Evolutionary conservation across 2,888 invertebrate species (phyloP).

Genomic region (Sphaeridia pumilis): DNA sequence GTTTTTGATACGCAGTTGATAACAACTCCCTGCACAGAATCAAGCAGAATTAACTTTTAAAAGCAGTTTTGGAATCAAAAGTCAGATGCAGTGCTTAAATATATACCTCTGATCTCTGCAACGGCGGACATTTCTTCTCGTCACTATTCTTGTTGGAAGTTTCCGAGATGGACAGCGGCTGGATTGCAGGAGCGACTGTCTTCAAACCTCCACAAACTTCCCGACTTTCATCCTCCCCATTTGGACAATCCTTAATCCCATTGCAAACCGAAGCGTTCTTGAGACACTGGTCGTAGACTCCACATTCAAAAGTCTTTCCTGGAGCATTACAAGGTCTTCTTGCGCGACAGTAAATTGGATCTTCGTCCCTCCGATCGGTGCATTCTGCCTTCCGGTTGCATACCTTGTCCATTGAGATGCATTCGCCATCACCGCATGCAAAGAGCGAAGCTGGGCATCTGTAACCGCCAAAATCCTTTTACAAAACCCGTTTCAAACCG

Average conservation of each 20-base stretch:
- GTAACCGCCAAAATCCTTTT: not conserved
- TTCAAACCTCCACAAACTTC: not conserved
- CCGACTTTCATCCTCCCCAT: constrained; percentile 15
- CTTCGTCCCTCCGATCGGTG: constrained; percentile 12
- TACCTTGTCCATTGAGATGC: constrained; percentile 9
- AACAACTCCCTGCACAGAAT: constrained; percentile 11
- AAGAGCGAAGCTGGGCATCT: constrained; percentile 6
- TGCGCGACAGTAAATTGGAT: constrained; percentile 18
- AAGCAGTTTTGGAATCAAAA: not conserved
- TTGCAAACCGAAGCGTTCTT: constrained; percentile 9
- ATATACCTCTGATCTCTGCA: constrained; percentile 11
- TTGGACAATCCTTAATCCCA: constrained; percentile 9
- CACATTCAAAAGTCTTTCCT: constrained; percentile 17
- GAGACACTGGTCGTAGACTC: constrained; percentile 18
- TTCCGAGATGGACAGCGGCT: not conserved
- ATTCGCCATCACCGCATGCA: constrained; percentile 15
- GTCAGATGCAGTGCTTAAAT: not conserved
- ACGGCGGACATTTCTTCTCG: constrained; percentile 3
- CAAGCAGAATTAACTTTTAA: not conserved
- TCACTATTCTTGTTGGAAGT: not conserved
- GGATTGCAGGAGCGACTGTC: not conserved
- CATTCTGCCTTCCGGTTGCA: constrained; percentile 15
- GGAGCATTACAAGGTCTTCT: constrained; percentile 13
- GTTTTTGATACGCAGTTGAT: constrained; percentile 7
- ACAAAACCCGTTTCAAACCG: not conserved